Evolutionary conservation across 2,113 vertebrate species (phyloP).

Genomic region (Peromyscus maniculatus): DNA sequence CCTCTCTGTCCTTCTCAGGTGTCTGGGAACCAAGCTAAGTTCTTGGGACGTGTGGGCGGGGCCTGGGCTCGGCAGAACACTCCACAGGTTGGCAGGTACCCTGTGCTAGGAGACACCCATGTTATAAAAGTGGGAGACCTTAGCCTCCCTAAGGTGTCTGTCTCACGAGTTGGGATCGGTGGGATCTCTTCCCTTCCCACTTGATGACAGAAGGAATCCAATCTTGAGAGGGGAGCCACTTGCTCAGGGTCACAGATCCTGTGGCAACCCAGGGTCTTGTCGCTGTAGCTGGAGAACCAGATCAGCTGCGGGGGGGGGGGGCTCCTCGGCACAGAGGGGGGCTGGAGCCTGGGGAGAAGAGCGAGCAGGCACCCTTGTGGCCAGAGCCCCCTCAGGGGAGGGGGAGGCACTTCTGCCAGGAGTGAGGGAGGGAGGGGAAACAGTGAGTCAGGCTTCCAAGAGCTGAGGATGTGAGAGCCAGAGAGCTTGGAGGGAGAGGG

Average conservation of each 20-base stretch:
- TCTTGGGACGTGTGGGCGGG: conserved; percentile 45
- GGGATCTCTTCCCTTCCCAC: neutral
- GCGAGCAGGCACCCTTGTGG: conserved; percentile 78
- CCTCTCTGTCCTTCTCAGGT: neutral
- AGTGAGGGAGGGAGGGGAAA: conserved; percentile 81
- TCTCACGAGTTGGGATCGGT: neutral
- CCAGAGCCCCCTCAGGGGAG: conserved; percentile 76
- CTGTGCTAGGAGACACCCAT: neutral
- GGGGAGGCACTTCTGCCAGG: conserved; percentile 65
- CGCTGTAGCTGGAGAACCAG: conserved; percentile 51
- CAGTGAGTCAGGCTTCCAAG: conserved; percentile 85
- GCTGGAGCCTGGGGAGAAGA: conserved; percentile 63
- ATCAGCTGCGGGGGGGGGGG: conserved; percentile 69
- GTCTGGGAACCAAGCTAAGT: neutral
- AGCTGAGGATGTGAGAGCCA: conserved; percentile 83
- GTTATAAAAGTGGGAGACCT: conserved; percentile 4
- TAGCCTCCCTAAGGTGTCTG: neutral
- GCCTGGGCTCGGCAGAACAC: neutral
- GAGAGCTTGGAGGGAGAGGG: conserved; percentile 80
- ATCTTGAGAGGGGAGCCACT: conserved; percentile 47
- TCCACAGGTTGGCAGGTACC: conserved; percentile 49
- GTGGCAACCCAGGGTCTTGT: conserved; percentile 44
- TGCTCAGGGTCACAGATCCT: neutral
- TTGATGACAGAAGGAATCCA: neutral
- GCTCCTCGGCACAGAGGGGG: conserved; percentile 55